phyloP scores from a whole-genome alignment of 2,797 vertebrate genomes.

The Pipistrellus pipistrellus region DNA sequence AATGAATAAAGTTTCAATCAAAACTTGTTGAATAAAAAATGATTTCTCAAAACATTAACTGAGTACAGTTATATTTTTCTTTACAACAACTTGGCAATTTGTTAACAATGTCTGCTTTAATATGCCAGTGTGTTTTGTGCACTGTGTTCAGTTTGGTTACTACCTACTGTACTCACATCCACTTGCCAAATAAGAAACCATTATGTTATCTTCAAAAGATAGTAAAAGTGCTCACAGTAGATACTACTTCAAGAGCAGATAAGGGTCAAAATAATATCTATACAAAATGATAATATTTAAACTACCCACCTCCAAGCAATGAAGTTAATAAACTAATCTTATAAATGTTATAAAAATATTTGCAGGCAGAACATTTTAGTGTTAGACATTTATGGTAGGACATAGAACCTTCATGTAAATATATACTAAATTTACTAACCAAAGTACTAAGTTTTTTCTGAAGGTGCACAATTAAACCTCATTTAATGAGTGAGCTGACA shows the following conservation, averaged over 20 bases:
- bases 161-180: slow-evolving; percentile 81
- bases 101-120: slow-evolving; percentile 77
- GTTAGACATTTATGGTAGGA: slow-evolving; percentile 80
- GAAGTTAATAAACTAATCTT: slow-evolving; percentile 85
- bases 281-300: slow-evolving; percentile 87
- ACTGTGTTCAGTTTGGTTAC: slow-evolving; percentile 75
- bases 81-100: slow-evolving; percentile 81
- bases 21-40: slow-evolving; percentile 82
- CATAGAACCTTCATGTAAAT: slow-evolving; percentile 78
- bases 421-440: slow-evolving; percentile 84
- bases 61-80: slow-evolving; percentile 73
- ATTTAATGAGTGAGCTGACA: slow-evolving; percentile 62
- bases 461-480: slow-evolving; percentile 78
- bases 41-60: slow-evolving; percentile 72
- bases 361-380: slow-evolving; percentile 83
- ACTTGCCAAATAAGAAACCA: slow-evolving; percentile 81
- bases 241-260: slow-evolving; percentile 84
- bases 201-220: slow-evolving; percentile 83
- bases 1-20: slow-evolving; percentile 73
- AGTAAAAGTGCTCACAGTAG: slow-evolving; percentile 80
- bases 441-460: slow-evolving; percentile 77
- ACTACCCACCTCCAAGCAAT: slow-evolving; percentile 83
- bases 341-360: slow-evolving; percentile 87
- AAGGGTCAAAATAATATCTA: slow-evolving; percentile 87
- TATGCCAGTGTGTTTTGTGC: slow-evolving; percentile 16